Evolutionary conservation across 2,113 vertebrate species (phyloP).

Genomic region (Tringa solitaria): DNA sequence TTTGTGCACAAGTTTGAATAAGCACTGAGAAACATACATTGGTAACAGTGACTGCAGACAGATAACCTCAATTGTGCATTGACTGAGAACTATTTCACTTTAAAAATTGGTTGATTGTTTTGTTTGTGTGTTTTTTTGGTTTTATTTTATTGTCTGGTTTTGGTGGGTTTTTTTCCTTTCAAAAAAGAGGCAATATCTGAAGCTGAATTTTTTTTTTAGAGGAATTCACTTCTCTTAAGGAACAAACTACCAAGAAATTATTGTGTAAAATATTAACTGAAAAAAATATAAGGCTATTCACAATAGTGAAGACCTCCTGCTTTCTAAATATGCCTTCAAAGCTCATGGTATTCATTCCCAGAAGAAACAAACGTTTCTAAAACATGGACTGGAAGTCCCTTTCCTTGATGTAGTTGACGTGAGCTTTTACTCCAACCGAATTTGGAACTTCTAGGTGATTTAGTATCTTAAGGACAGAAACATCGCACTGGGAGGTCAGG

Average conservation of each 20-base stretch:
- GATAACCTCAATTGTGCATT: neutral
- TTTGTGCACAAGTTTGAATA: neutral
- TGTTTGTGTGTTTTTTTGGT: neutral
- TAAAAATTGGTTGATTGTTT: neutral
- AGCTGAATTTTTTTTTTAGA: neutral
- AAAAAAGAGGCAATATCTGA: neutral
- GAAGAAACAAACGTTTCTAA: constrained; percentile 12
- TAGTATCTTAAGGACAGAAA: neutral
- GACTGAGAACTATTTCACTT: neutral
- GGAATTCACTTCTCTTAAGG: neutral
- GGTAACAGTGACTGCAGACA: neutral
- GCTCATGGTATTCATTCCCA: constrained; percentile 36
- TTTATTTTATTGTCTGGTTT: too few species aligned
- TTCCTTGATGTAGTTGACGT: neutral
- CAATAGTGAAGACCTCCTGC: neutral
- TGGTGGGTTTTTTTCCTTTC: neutral
- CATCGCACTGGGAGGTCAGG: neutral
- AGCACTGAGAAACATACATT: neutral
- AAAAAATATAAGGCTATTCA: neutral
- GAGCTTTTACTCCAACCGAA: neutral
- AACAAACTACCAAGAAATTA: neutral
- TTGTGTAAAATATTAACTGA: neutral
- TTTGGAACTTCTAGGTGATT: neutral
- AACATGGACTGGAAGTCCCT: constrained; percentile 6
- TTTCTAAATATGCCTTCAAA: neutral